Percentiles rank a stretch among this genome's conserved stretches.
phyloP scores from a whole-genome alignment of 2,797 vertebrate genomes.

The Delichon dasypus region DNA sequence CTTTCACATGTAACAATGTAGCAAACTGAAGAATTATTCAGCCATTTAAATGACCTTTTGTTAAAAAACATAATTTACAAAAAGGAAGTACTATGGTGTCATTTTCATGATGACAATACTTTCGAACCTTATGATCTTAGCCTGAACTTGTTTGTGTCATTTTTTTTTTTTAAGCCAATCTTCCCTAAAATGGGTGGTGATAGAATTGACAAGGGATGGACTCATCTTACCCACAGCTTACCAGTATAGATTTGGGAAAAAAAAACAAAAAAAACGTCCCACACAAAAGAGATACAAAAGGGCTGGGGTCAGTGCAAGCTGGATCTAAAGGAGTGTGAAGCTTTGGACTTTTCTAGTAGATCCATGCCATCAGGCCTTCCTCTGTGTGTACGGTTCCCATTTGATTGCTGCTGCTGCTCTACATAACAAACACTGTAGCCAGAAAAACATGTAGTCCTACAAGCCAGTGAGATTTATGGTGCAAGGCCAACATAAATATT shows the following conservation, averaged over 20 bases:
- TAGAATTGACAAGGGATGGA: not conserved
- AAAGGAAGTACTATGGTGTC: not conserved
- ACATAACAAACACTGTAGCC: not conserved
- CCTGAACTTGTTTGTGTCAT: not conserved
- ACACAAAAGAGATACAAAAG: not conserved
- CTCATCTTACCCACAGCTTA: not conserved
- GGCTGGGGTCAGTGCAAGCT: not conserved
- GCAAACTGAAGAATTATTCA: not conserved
- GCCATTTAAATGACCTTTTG: not conserved
- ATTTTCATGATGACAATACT: not conserved
- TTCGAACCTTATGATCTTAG: not conserved
- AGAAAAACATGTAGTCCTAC: not conserved
- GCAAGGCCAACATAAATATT: not conserved
- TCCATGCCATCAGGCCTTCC: not conserved
- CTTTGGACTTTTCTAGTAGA: not conserved
- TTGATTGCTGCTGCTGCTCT: not conserved
- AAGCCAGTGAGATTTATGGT: not conserved
- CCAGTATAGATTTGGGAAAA: not conserved
- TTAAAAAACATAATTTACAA: not conserved
- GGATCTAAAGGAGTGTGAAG: not conserved
- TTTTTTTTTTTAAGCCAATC: not conserved
- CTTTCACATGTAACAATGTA: not conserved
- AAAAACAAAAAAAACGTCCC: fast-evolving
- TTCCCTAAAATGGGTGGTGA: not conserved
- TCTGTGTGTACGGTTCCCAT: not conserved